Percentiles rank a stretch among this genome's conserved stretches.
These are phyloP conservation scores for Drosophila littoralis DNA, from an alignment of 1,140 invertebrate genomes.

Conservation along the genomic window DNA sequence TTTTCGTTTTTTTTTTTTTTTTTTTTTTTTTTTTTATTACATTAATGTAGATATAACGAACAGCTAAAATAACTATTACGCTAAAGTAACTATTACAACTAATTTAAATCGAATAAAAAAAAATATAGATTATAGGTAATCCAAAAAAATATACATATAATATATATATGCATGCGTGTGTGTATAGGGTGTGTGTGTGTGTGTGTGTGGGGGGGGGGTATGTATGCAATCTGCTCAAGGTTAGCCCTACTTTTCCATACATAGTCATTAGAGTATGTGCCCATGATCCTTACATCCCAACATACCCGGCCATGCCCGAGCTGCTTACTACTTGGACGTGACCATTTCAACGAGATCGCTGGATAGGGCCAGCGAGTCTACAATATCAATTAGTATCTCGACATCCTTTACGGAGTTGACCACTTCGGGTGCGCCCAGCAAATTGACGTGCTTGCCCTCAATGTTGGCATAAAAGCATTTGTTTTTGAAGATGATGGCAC, in stretches of 20 bases:
- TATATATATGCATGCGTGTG: slow-evolving; percentile 5
- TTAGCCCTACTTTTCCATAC: background rate
- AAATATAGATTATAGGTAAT: slow-evolving; percentile 48
- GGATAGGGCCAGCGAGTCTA: slow-evolving; percentile 64
- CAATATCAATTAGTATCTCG: slow-evolving; percentile 76
- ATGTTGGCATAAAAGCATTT: slow-evolving; percentile 81
- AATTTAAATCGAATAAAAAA: slow-evolving; percentile 75
- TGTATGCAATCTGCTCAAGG: background rate
- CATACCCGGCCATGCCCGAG: slow-evolving; percentile 1
- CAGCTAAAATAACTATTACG: slow-evolving; percentile 65
- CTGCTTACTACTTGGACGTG: slow-evolving; percentile 52
- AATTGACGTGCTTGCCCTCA: slow-evolving; percentile 81
- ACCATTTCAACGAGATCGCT: slow-evolving; percentile 73
- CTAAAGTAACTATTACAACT: slow-evolving; percentile 74
- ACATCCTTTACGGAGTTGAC: slow-evolving; percentile 66
- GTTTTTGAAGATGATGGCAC: slow-evolving; percentile 83
- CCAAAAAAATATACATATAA: slow-evolving; percentile 40
- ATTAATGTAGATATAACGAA: slow-evolving; percentile 52
- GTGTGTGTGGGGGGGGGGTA: background rate
- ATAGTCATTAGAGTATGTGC: slow-evolving; percentile 2
- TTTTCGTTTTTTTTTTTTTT: background rate
- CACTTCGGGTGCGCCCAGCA: slow-evolving; percentile 72
- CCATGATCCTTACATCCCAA: slow-evolving; percentile 12
- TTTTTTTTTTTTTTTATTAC: slow-evolving; percentile 15
- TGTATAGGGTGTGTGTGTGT: slow-evolving; percentile 14